Conservation (phyloP, 2,888 invertebrate species). For the Sinopyrophorus schimmeli region DNA sequence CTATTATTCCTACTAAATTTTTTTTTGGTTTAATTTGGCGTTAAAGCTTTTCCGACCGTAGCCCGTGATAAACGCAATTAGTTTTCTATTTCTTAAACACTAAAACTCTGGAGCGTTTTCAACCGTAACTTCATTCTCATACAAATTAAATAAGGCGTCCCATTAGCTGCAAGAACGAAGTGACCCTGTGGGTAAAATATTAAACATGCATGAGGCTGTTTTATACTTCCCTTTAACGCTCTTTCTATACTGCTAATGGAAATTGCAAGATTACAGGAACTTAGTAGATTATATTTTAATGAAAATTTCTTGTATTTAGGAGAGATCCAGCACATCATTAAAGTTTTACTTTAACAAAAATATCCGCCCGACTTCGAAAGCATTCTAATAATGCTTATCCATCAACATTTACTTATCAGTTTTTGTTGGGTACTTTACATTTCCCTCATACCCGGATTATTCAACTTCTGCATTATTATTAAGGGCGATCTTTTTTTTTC, state of each 20-base stretch:
- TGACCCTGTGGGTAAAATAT: constrained; percentile 50
- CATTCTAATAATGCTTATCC: too few relatives aligned
- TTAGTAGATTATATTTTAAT: constrained; percentile 29
- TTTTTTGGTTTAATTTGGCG: too few relatives aligned
- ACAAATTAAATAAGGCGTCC: constrained; percentile 52
- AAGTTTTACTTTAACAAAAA: constrained; percentile 1
- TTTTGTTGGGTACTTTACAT: too few relatives aligned
- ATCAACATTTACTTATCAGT: too few relatives aligned
- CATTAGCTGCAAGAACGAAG: constrained; percentile 50
- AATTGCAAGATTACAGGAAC: constrained; percentile 30
- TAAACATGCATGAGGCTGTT: constrained; percentile 51
- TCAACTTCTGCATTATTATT: too few relatives aligned
- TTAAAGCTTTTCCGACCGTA: constrained; percentile 25
- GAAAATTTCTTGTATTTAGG: constrained; percentile 27
- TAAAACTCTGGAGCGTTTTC: constrained; percentile 39
- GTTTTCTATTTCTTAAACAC: constrained; percentile 26
- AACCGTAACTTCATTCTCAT: constrained; percentile 48
- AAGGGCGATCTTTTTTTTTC: too few relatives aligned
- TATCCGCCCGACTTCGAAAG: too few relatives aligned
- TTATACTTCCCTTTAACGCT: constrained; percentile 30
- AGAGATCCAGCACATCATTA: constrained; percentile 5
- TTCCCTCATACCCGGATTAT: too few relatives aligned
- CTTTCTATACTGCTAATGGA: constrained; percentile 29
- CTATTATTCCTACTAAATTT: constrained; percentile 36
- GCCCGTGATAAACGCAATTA: constrained; percentile 15